phyloP scores from a whole-genome alignment of 2,888 invertebrate genomes.

The Salticus scenicus region DNA sequence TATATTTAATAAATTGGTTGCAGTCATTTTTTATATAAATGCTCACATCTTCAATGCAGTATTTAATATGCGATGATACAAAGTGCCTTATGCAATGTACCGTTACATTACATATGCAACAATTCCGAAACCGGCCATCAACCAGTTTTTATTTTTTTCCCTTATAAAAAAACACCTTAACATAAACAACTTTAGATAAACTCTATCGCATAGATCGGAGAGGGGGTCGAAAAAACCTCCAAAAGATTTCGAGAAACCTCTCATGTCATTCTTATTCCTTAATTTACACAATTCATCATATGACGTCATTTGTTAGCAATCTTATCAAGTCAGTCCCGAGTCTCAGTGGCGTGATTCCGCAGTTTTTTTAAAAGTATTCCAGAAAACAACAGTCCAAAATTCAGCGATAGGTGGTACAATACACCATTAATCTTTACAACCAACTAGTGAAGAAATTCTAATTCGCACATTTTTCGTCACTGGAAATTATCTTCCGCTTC shows the following conservation, averaged over 20 bases:
- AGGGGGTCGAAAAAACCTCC: neutral
- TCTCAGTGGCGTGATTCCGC: neutral
- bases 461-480: neutral
- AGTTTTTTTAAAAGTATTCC: neutral
- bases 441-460: neutral
- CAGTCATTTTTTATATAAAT: no score
- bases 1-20: no score
- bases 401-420: neutral
- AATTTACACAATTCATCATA: neutral
- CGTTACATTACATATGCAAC: no score
- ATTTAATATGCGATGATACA: no score
- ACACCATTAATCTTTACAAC: neutral
- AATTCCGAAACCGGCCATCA: no score
- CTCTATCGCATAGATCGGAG: no score
- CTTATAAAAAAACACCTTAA: no score
- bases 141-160: no score
- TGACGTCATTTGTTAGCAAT: neutral
- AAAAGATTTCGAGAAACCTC: neutral
- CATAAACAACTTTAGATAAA: no score
- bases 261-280: neutral
- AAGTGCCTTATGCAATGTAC: no score
- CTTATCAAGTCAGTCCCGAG: neutral
- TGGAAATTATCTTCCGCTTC: neutral
- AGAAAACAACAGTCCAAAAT: slow-evolving; percentile 5
- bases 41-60: no score